Evolutionary conservation across 2,113 vertebrate species (phyloP), one percentile per base, ranked within the genome.

Genomic region (Cinclus cinclus): DNA sequence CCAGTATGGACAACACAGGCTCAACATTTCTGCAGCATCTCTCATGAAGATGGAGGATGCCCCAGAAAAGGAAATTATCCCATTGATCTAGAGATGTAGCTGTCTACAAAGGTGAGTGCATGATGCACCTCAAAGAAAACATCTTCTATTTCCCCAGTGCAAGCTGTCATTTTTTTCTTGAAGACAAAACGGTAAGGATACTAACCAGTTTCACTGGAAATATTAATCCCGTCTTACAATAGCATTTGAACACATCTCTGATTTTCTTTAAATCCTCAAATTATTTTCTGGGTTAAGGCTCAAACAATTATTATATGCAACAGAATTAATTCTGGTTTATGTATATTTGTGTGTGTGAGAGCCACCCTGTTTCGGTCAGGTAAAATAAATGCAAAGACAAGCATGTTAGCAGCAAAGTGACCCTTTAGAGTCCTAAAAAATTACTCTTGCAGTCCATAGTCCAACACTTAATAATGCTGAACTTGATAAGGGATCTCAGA

Each of bases 401-500:
- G 95, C 81, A 82, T 47, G 75, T 97, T 94, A 93, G 75, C 76
- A 96, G 86, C 86, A 96, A 96, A 92, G 69, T 95, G 96, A 94
- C 96, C 94, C 95, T 92, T 92, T 77, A 79, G 65, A 95, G 65
- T 89, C 94, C 62, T 92, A 96, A 95, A 95, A 94, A 96, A 95
- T 93, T 96, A 52, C 78, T 97, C 93, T 95, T 96, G 94, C 89
- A 94, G 81, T 89, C 88, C 92, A 75, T 87, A 87, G 87, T 87
- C 56, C 91, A 94, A 96, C 83, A 94, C 94, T 95, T 94, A 95
- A 92, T 96, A 95, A 96, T 81, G 96, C 82, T 93, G 95, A 98
- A 97, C 94, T 97, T 96, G 94, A 95, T 92, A 85, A 87, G 91
- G 95, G 89, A 91, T 97, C 84, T 92, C 91, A 95, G 96, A 94